These are phyloP conservation scores for Mormyrus hasselquistii DNA, from an alignment of 2,797 vertebrate genomes.

Conservation along the genomic window DNA sequence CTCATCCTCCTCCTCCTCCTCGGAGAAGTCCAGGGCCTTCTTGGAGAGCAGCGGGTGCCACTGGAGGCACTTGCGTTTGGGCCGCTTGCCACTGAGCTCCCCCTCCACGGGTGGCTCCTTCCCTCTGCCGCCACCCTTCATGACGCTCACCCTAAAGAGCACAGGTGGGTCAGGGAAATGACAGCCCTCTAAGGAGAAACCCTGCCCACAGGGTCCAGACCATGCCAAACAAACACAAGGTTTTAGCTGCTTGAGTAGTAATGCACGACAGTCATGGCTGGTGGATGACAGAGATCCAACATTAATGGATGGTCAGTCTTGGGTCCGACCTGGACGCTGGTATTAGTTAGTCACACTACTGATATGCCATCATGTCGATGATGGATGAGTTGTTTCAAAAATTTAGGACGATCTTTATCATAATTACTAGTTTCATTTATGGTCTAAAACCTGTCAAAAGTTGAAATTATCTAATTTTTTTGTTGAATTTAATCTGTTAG, in stretches of 20 bases:
- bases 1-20: constrained; percentile 94
- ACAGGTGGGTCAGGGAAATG: constrained; percentile 8
- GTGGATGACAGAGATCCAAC: neutral
- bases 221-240: neutral
- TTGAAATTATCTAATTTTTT: neutral
- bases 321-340: neutral
- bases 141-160: constrained; percentile 71
- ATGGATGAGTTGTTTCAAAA: neutral
- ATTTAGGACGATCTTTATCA: neutral
- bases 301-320: neutral
- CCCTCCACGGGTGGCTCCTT: constrained; percentile 84
- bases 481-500: neutral
- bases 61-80: constrained; percentile 96
- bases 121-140: constrained; percentile 92
- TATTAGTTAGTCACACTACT: neutral
- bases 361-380: neutral
- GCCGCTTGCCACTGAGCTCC: constrained; percentile 84
- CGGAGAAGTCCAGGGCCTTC: constrained; percentile 91
- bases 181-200: too few species aligned
- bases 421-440: neutral
- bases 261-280: neutral
- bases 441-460: neutral
- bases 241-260: neutral
- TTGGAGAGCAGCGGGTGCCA: constrained; percentile 97
- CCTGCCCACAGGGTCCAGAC: neutral